Evolutionary conservation across 2,113 vertebrate genomes (phyloP), one percentile per base, ranked within the genome.

Genomic region (Vidua macroura): DNA sequence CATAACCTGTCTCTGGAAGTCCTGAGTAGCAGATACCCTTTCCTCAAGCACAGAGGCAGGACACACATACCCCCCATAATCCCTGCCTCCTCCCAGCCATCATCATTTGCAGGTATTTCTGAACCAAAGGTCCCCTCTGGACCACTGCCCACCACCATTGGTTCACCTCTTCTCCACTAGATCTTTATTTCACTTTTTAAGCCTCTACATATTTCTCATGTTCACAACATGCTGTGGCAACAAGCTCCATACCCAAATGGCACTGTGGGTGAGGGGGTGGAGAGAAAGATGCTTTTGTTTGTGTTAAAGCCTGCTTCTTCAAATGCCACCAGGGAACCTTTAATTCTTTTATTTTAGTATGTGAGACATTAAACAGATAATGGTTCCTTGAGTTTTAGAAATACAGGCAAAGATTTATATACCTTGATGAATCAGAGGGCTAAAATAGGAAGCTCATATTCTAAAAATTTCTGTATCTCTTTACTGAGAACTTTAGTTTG

Each of bases 181-280:
- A 84, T 37, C 31, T 33, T 49, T 35, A 6, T 27, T 48, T 37
- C 60, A 64, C n/a, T 72, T 87, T 66, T 46, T 49, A 84, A 75
- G 10, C 49, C 44, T 27, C 49, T 25, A 1, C 8, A 3, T 22
- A 24, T 43, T 92, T 78, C 43, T 67, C 48, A 51, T 5, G 30
- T 33, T 64, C 27, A 18, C 39, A 75, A 68, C 13, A 19, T 4
- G 51, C 16, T 0, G 1, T 0, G 2, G 53, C 63, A 73, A 59
- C 33, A 72, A 83, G 41, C 27, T 76, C 48, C 69, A 20, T 5
- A 63, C n/a, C 25, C 66, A 51, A 74, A 59, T 0, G 35, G 43
- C 27, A 20, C 51, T 2, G 2, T 24, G 56, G 62, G 37, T 3
- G 14, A 84, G 44, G 8, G n/a, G 18, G 25, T 59, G 35, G 44